Conservation (phyloP, 92 coral and sea anemone species). For the Parazoanthus swiftii region DNA sequence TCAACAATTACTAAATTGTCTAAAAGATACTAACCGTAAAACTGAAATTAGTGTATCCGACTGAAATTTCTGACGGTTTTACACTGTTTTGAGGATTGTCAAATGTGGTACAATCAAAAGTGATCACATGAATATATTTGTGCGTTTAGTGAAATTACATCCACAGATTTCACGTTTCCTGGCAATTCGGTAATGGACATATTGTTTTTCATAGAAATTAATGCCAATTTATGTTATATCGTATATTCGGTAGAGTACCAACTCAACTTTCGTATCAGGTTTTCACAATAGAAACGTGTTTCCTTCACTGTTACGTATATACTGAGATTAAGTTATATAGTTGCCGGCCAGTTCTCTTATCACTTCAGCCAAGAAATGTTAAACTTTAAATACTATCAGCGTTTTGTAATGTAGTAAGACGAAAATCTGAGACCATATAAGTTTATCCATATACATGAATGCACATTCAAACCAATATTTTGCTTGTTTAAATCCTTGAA, state of each 20-base stretch:
- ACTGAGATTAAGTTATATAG: no score
- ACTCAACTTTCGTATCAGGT: background rate
- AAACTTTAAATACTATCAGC: background rate
- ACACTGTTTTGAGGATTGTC: background rate
- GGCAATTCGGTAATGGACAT: constrained; percentile 26
- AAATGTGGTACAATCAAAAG: background rate
- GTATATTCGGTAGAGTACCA: background rate
- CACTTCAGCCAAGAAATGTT: background rate
- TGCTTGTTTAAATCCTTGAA: background rate
- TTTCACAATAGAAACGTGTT: background rate
- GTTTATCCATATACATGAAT: background rate
- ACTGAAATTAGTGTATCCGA: background rate
- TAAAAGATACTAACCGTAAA: background rate
- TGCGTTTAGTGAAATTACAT: constrained; percentile 5
- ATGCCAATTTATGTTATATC: background rate
- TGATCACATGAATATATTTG: background rate
- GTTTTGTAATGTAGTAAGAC: background rate
- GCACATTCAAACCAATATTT: background rate
- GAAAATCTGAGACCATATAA: background rate
- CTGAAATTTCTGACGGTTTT: background rate
- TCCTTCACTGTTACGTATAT: background rate
- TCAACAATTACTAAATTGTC: constrained; percentile 9
- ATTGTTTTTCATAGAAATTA: constrained; percentile 16
- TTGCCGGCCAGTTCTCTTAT: background rate
- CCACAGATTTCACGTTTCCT: constrained; percentile 7